Conservation (phyloP, 2,888 invertebrate species). For the Coelinius sp. region DNA sequence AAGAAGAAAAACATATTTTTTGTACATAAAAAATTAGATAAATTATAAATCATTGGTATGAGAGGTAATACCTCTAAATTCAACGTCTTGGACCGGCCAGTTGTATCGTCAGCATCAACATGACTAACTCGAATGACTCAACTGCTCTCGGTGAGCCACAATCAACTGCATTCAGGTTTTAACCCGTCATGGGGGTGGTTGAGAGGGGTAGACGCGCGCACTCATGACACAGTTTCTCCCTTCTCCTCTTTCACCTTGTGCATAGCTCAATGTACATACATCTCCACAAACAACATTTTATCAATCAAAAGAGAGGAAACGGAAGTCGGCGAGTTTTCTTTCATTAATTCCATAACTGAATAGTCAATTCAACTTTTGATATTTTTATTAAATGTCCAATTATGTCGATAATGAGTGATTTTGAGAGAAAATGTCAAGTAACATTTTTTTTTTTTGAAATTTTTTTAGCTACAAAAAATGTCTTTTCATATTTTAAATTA, state of each 20-base stretch:
- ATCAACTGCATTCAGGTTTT: conserved; percentile 64
- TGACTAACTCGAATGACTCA: conserved; percentile 57
- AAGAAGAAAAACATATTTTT: not conserved
- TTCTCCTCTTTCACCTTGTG: conserved; percentile 29
- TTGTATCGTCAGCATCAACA: conserved; percentile 64
- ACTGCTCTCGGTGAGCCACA: conserved; percentile 63
- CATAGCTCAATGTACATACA: not conserved
- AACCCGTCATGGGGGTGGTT: conserved; percentile 40
- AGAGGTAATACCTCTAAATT: not conserved
- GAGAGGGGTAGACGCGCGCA: conserved; percentile 63
- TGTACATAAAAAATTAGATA: too few relatives aligned
- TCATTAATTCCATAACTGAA: too few relatives aligned
- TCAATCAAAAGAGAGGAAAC: not conserved
- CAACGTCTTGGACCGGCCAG: conserved; percentile 45
- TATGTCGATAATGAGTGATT: too few relatives aligned
- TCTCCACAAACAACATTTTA: not conserved
- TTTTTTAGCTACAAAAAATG: not conserved
- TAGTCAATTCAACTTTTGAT: too few relatives aligned
- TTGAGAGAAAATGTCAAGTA: too few relatives aligned
- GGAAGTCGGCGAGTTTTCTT: too few relatives aligned
- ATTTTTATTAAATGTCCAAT: not conserved
- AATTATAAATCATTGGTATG: too few relatives aligned
- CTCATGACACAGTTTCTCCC: conserved; percentile 64
- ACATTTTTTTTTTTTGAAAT: too few relatives aligned
- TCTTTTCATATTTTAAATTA: not conserved